Evolutionary conservation across 2,113 vertebrate species (phyloP), one percentile per base, ranked within the genome.

Genomic region (Prietella phreatophila): DNA sequence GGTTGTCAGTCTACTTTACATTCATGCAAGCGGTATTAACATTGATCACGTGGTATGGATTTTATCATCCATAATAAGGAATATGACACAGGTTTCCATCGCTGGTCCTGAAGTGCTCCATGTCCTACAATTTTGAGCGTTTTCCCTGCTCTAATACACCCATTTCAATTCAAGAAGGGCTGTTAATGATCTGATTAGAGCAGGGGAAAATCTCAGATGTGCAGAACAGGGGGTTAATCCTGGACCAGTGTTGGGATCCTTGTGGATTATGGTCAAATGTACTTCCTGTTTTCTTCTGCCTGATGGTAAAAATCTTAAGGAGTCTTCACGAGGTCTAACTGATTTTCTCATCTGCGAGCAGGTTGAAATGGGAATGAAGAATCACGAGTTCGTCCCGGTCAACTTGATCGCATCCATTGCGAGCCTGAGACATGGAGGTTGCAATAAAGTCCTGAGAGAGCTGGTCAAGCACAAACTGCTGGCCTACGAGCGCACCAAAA

Each of bases 341-440:
- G n/a, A 27, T 47, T 17, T 55, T 3, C 36, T 47, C 17, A 2
- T 58, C 10, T 50, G 50, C 81, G 47, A 17, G n/a, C 90, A 99
- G 98, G 97, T 99, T 91, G 98, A 99, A 94, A 99, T 99, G 98
- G 98, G 98, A 50, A 99, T 99, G 98, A 99, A 99, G 93, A 99
- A 99, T 93, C 98, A 99, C 90, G 98, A 99, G 93, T 97, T 99
- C 39, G 98, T 99, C 81, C 97, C 98, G 60, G 94, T 96, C 80
- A 97, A 97, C 93, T 95, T 99, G 71, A 92, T 97, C 85, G 95
- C 98, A 47, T 98, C 98, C 22, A 99, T 99, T 89, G 98, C 98
- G n/a, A 97, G 95, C 89, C 97, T 99, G 86, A 99, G 96, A 93
- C 97, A 99, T 0, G 98, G 98, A 3, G 98, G 98, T 78, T 98